Evolutionary conservation across 2,113 vertebrate genomes (phyloP), one percentile per base, ranked within the genome.

Genomic region (Miniopterus natalensis): DNA sequence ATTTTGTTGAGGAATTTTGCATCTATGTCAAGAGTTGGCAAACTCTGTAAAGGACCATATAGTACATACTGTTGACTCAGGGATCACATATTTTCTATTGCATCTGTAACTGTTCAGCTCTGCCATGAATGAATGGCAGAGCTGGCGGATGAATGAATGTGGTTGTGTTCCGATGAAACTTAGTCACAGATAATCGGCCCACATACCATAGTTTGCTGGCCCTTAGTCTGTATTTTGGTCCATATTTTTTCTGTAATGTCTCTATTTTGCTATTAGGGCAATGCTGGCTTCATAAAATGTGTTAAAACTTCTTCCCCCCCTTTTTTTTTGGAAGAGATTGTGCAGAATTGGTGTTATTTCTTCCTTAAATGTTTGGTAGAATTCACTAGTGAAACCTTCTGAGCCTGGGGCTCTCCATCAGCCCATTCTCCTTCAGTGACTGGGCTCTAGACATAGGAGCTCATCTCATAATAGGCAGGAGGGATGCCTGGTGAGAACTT

Each of bases 331-430:
- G 29, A 84, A 78, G 15, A 79, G 29, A 91, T 51, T 73, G n/a
- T 90, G 53, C 13, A 80, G 40, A 89, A 77, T 36, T 71, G 21
- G 3, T 79, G n/a, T 65, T 23, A 85, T 79, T 96, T 96, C 15
- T 66, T 61, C 12, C n/a, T 65, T 63, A 66, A 77, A 40, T 73
- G 29, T 90, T 96, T 61, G 12, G 8, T 61, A 70, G 31, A 94
- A 36, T 74, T 88, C 25, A 63, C 27, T 2, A 11, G 57, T 57
- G 40, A 86, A 57, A 7, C 21, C 15, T 18, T 49, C 61, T 53
- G 53, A 6, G 36, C 14, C 29, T 81, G 42, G 42, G n/a, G 42
- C 73, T 88, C 40, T 95, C 40, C 29, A 84, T 36, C 12, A 73
- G 31, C 25, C 7, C 10, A 47, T 8, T 59, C 17, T 31, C 2